A percentile compares a stretch with the other conserved stretches of the same genome.
Evolutionary conservation across 2,797 vertebrate genomes (phyloP).

Genomic region (Oreochromis grahami): DNA sequence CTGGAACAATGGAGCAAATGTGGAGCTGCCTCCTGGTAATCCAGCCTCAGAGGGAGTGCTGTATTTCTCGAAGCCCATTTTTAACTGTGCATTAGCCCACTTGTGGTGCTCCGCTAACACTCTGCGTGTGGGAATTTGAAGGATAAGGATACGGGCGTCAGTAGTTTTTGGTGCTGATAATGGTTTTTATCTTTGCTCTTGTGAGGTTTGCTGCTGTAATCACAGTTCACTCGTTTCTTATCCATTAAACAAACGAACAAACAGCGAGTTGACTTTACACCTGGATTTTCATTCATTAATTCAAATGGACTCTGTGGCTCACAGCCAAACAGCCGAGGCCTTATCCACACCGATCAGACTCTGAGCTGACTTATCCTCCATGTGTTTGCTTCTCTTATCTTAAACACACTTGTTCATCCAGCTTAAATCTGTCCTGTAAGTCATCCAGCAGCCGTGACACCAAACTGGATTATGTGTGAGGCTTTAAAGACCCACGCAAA

Average conservation of each 20-base stretch:
- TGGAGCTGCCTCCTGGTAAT: not conserved
- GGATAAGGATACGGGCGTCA: not conserved
- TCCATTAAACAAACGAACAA: not conserved
- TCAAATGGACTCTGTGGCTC: not conserved
- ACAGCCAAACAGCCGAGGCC: not conserved
- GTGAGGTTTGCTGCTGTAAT: not conserved
- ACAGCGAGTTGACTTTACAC: not conserved
- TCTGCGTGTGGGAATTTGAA: rapidly evolving
- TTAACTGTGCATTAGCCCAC: not conserved
- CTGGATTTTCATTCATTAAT: not conserved
- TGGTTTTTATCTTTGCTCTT: not conserved
- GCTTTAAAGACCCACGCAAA: not conserved
- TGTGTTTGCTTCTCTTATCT: not conserved
- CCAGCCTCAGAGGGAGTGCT: not conserved
- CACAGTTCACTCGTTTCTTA: not conserved
- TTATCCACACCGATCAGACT: not conserved
- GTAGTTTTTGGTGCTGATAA: not conserved
- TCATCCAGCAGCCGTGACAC: not conserved
- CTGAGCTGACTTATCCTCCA: rapidly evolving
- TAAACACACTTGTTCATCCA: not conserved
- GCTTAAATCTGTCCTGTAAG: not conserved
- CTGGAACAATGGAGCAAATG: not conserved
- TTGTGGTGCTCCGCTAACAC: not conserved
- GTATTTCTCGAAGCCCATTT: not conserved
- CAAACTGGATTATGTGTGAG: not conserved